Evolutionary conservation across 1,140 invertebrate genomes (phyloP).

Genomic region (Gyrodactylus bullatarudis): DNA sequence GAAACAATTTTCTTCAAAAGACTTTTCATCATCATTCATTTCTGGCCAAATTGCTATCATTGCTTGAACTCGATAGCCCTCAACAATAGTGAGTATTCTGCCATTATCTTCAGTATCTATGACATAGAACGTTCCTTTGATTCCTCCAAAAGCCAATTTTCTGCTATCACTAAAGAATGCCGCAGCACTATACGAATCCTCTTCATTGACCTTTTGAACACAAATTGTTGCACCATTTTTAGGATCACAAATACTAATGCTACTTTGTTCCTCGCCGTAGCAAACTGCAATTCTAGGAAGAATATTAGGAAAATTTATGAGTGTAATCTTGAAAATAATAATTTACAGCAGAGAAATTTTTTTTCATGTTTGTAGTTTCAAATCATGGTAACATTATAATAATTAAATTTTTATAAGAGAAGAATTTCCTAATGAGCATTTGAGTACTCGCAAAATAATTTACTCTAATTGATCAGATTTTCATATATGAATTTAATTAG

Average conservation of each 20-base stretch:
- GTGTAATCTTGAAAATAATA: too few relatives aligned
- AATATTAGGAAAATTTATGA: too few relatives aligned
- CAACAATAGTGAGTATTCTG: not conserved
- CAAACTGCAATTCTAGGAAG: not conserved
- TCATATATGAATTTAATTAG: too few relatives aligned
- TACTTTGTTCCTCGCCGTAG: not conserved
- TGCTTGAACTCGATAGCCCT: not conserved
- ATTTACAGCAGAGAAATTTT: too few relatives aligned
- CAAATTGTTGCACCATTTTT: not conserved
- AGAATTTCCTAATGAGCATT: too few relatives aligned
- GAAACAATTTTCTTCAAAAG: not conserved
- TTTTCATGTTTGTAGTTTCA: too few relatives aligned
- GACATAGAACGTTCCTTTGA: not conserved
- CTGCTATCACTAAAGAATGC: not conserved
- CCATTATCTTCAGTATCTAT: not conserved
- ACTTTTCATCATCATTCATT: not conserved
- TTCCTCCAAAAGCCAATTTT: constrained; percentile 1
- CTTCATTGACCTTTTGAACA: not conserved
- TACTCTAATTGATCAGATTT: too few relatives aligned
- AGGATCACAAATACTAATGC: not conserved
- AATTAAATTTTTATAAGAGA: too few relatives aligned
- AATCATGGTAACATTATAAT: too few relatives aligned
- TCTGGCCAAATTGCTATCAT: not conserved
- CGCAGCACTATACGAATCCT: not conserved
- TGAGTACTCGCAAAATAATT: too few relatives aligned